phyloP scores from a whole-genome alignment of 1,140 invertebrate genomes.

The Acromyrmex echinatior region DNA sequence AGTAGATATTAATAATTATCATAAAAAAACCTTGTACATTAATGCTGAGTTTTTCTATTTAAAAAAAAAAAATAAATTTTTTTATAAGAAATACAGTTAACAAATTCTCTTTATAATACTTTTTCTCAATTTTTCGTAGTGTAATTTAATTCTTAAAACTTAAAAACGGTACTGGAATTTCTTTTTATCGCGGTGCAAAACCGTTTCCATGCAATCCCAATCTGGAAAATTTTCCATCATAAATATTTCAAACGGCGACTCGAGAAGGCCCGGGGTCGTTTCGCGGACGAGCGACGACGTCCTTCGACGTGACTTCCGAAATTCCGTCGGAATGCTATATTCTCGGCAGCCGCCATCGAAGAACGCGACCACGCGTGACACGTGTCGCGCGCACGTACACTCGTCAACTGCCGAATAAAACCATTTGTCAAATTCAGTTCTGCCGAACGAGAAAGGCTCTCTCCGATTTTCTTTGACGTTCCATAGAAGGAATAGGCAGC shows the following conservation, averaged over 20 bases:
- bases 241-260: constrained; percentile 50
- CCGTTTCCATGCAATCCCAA: not conserved
- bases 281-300: constrained; percentile 40
- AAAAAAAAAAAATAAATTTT: not conserved
- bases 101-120: not conserved
- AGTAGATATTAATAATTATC: not conserved
- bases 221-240: constrained; percentile 26
- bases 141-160: constrained; percentile 1
- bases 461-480: constrained; percentile 55
- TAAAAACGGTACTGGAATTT: not conserved
- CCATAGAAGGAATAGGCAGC: constrained; percentile 12
- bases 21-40: not conserved
- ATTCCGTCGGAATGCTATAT: constrained; percentile 62
- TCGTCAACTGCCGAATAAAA: constrained; percentile 75
- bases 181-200: not conserved
- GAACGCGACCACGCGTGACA: constrained; percentile 69
- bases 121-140: not conserved
- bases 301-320: constrained; percentile 54
- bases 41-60: not conserved
- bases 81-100: not conserved
- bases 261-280: constrained; percentile 4
- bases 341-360: constrained; percentile 62
- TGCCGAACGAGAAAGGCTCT: not conserved
- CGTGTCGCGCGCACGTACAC: constrained; percentile 71
- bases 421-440: constrained; percentile 77